Evolutionary conservation across 2,888 invertebrate species (phyloP).

Genomic region (Amphiduros pacificus): DNA sequence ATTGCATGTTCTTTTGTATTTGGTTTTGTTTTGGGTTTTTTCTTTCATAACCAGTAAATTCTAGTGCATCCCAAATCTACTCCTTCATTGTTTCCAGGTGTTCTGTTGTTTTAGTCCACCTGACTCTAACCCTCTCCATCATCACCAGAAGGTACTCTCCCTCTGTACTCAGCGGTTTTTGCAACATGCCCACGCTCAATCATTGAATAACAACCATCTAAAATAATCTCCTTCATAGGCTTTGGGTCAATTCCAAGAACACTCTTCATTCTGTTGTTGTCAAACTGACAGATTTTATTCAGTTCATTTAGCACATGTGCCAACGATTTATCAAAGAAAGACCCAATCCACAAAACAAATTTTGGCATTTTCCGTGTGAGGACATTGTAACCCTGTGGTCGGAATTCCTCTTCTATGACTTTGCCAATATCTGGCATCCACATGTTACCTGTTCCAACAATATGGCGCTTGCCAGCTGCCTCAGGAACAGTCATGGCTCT

Average conservation of each 20-base stretch:
- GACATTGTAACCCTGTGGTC: constrained; percentile 56
- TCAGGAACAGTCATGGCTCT: constrained; percentile 23
- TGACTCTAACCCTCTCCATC: too few relatives aligned
- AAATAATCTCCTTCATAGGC: constrained; percentile 57
- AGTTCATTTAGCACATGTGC: constrained; percentile 1
- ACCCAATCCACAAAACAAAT: constrained; percentile 54
- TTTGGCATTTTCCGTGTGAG: constrained; percentile 59
- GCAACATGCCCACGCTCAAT: too few relatives aligned
- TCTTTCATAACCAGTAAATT: too few relatives aligned
- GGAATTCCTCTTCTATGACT: constrained; percentile 54
- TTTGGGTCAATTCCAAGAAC: constrained; percentile 61
- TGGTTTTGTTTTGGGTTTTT: too few relatives aligned
- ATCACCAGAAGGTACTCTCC: too few relatives aligned
- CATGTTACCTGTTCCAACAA: constrained; percentile 56
- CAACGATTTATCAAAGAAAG: constrained; percentile 54
- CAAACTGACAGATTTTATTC: constrained; percentile 31
- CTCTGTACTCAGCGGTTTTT: too few relatives aligned
- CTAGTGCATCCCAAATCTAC: too few relatives aligned
- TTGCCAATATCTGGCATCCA: constrained; percentile 63
- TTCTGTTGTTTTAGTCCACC: too few relatives aligned
- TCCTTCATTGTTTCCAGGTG: too few relatives aligned
- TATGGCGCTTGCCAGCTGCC: constrained; percentile 51
- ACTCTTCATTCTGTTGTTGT: constrained; percentile 58
- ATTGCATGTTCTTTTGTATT: too few relatives aligned
- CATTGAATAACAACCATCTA: too few relatives aligned